Percentiles rank a stretch among this genome's conserved stretches.
These are phyloP conservation scores for Solenopsis invicta DNA, from an alignment of 1,140 invertebrate species.

Conservation along the genomic window DNA sequence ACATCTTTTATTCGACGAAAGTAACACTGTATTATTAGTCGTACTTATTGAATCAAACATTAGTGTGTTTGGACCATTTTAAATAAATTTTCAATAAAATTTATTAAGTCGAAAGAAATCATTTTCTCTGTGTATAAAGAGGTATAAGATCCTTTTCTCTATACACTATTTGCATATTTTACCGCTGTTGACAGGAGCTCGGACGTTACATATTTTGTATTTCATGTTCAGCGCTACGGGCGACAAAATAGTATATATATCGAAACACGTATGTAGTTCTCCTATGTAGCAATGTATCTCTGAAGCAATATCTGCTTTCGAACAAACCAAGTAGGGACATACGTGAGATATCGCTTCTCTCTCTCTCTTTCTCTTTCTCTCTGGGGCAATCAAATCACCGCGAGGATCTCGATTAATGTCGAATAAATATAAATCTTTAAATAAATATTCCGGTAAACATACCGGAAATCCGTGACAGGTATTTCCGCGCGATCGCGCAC, in stretches of 20 bases:
- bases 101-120: no score
- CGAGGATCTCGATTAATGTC: constrained; percentile 6
- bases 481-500: neutral
- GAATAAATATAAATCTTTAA: constrained; percentile 43
- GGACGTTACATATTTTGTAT: neutral
- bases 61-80: no score
- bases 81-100: no score
- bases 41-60: no score
- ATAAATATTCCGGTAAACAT: neutral
- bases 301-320: constrained; percentile 23
- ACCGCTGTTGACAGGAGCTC: neutral
- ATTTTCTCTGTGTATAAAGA: no score
- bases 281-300: neutral
- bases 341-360: neutral
- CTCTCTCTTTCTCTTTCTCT: neutral
- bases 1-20: no score
- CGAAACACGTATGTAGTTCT: neutral
- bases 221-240: neutral
- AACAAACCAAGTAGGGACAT: neutral
- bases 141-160: no score
- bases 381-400: constrained; percentile 14
- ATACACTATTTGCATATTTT: neutral
- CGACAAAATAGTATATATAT: neutral
- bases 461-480: neutral
- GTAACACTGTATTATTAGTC: no score